A percentile compares a stretch with the other conserved stretches of the same genome.
Evolutionary conservation across 2,113 vertebrate species (phyloP).

Genomic region (Percopsis transmontana): DNA sequence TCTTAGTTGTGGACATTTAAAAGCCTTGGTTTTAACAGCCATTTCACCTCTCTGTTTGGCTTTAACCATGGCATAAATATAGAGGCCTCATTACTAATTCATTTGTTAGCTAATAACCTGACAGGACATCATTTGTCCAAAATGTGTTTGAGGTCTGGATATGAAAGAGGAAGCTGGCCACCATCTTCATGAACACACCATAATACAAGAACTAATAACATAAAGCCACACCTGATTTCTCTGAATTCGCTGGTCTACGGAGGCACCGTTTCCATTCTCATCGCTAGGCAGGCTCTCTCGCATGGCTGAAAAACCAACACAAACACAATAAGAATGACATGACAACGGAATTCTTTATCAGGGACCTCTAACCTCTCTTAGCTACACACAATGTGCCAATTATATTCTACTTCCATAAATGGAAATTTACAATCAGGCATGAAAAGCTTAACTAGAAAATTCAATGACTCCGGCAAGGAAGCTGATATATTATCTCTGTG

Average conservation of each 20-base stretch:
- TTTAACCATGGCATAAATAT: background rate
- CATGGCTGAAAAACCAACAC: conserved; percentile 75
- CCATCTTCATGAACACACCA: background rate
- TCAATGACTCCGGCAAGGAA: background rate
- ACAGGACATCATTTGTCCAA: too few relatives aligned
- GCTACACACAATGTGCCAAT: background rate
- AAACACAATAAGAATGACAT: background rate
- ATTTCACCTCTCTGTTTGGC: background rate
- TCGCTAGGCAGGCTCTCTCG: conserved; percentile 78
- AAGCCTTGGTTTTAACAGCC: conserved; percentile 2
- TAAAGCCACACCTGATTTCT: conserved; percentile 83
- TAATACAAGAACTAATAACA: background rate
- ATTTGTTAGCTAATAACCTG: background rate
- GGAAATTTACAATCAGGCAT: background rate
- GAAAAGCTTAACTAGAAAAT: background rate
- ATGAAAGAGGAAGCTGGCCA: background rate
- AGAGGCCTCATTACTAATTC: background rate
- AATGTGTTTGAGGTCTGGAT: too few relatives aligned
- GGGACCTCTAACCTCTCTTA: background rate
- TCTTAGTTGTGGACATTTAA: background rate
- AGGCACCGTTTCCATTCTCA: conserved; percentile 67
- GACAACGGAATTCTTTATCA: background rate
- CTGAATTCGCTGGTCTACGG: conserved; percentile 85
- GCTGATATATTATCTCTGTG: background rate
- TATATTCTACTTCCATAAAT: background rate